Conservation (phyloP, 2,113 vertebrate genomes). For the Albula goreensis region DNA sequence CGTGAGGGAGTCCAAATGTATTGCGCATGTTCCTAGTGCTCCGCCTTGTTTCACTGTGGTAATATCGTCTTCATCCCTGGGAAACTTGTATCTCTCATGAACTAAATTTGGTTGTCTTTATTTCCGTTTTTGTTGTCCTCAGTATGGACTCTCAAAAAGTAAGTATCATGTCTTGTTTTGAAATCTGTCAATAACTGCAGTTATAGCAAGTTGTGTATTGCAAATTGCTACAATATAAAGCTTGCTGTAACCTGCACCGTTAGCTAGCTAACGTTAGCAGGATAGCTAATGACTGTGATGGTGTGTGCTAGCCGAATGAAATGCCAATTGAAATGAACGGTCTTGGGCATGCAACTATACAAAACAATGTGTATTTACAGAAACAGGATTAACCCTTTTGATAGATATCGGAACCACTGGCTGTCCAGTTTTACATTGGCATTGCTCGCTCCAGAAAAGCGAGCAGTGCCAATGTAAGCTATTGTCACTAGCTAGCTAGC, state of each 20-base stretch:
- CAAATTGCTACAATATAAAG: constrained; percentile 13
- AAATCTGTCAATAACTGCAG: background rate
- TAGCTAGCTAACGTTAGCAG: constrained; percentile 10
- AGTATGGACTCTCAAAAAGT: constrained; percentile 32
- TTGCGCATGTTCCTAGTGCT: constrained; percentile 11
- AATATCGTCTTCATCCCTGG: background rate
- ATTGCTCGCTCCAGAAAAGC: too few relatives aligned
- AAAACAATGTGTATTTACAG: background rate
- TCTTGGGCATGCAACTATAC: background rate
- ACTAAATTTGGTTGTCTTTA: background rate
- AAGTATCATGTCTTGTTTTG: constrained; percentile 5
- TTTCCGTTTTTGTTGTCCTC: background rate
- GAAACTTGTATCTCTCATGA: constrained; percentile 1
- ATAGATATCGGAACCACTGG: background rate
- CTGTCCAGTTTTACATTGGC: too few relatives aligned
- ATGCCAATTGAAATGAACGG: background rate
- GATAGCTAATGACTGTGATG: background rate
- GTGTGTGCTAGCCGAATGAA: background rate
- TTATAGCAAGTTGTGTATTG: background rate
- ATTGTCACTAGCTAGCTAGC: background rate
- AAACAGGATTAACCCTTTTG: background rate
- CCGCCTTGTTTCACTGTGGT: constrained; percentile 5
- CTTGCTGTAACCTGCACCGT: constrained; percentile 8
- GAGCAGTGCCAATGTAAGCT: background rate
- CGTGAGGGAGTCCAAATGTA: constrained; percentile 3